A percentile compares a stretch with the other conserved stretches of the same genome.
Evolutionary conservation across 2,888 invertebrate species (phyloP).

Genomic region (Caenorhabditis angaria): DNA sequence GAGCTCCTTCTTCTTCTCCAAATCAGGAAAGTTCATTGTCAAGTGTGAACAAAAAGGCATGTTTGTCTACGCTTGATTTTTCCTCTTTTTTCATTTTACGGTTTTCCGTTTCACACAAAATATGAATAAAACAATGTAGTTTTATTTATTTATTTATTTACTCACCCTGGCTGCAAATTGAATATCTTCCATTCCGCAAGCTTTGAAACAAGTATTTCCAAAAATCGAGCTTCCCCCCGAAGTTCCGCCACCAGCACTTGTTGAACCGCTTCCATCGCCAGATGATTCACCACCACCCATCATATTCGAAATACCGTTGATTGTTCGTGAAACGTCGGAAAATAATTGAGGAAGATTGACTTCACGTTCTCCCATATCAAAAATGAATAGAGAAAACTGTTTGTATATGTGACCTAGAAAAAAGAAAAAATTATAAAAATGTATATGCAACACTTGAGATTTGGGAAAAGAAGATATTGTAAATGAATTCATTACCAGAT

Average conservation of each 20-base stretch:
- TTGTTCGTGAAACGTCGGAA: constrained; percentile 67
- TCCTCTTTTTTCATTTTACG: no score
- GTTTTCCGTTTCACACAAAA: no score
- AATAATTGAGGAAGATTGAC: constrained; percentile 66
- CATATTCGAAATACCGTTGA: constrained; percentile 60
- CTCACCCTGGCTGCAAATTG: constrained; percentile 66
- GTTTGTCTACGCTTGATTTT: background rate
- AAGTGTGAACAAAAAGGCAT: background rate
- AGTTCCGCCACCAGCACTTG: constrained; percentile 14
- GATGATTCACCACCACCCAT: constrained; percentile 52
- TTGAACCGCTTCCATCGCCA: constrained; percentile 31
- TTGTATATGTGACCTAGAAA: background rate
- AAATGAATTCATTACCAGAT: constrained; percentile 25
- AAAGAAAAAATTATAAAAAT: constrained; percentile 20
- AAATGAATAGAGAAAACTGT: background rate
- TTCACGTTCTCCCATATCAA: constrained; percentile 56
- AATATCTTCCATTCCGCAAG: constrained; percentile 70
- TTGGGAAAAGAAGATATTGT: constrained; percentile 23
- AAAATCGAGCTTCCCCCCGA: constrained; percentile 38
- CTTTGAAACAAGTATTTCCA: constrained; percentile 65
- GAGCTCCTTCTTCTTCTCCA: background rate
- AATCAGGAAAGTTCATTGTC: constrained; percentile 1
- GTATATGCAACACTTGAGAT: constrained; percentile 28
- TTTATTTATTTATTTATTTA: background rate
- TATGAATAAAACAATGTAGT: background rate